Evolutionary conservation across 2,113 vertebrate species (phyloP), one percentile per base, ranked within the genome.

Genomic region (Glaucidium brasilianum): DNA sequence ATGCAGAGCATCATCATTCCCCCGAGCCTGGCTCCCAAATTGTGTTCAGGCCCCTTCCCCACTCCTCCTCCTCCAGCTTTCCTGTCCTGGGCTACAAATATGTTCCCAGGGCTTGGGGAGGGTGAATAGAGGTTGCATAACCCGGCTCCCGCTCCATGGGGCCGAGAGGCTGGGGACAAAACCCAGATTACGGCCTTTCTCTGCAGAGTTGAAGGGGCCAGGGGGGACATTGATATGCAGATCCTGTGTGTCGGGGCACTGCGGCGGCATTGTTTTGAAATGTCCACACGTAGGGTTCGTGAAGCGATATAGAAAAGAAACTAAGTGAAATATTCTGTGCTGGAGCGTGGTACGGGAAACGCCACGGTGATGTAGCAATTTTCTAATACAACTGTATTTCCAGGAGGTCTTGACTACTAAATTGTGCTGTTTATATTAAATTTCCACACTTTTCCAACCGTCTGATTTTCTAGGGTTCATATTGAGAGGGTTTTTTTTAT

Each of bases 211-310:
- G 79, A 43, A 80, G 81, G 82, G 92, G 41, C 66, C 29, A 4
- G 69, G 87, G 87, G 47, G 75, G 56, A 67, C 56, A 93, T 89
- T 94, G 92, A 85, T 90, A 91, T 95, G 91, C 82, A 94, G 92
- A 93, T 97, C 18, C 68, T 41, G 32, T 45, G 73, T 50, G 85
- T 59, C 15, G 29, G 35, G 63, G 78, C 72, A 53, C 71, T 13
- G 3, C 4, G 3, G 66, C 1, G 4, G 32, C 72, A 20, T 83
- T 84, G 90, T 76, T 50, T 41, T 6, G 34, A 3, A 18, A 32
- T 35, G 68, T 90, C 91, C 82, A 59, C 87, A 79, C 3, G 32
- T 41, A 8, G 77, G 49, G 37, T 85, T 49, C 67, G 4, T 30
- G 63, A 41, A 52, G 80, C 2, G 23, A 50, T 5, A 5, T 0